A percentile compares a stretch with the other conserved stretches of the same genome.
phyloP scores from a whole-genome alignment of 1,140 invertebrate genomes.

The Caerostris darwini region DNA sequence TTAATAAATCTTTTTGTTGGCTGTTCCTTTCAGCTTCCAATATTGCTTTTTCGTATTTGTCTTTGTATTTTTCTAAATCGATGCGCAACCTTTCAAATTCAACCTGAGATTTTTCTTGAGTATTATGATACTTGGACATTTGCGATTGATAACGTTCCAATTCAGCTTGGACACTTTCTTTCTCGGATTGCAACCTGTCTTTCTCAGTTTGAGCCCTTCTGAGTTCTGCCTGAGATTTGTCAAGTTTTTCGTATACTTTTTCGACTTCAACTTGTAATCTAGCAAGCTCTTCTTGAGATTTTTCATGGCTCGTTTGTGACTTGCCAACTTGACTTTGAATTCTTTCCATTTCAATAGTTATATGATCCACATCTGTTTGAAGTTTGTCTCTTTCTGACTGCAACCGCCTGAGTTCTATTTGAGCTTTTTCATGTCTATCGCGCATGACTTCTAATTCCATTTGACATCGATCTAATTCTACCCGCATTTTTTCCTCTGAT shows the following conservation, averaged over 20 bases:
- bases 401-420: slow-evolving; percentile 90
- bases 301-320: slow-evolving; percentile 90
- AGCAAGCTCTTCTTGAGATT: slow-evolving; percentile 92
- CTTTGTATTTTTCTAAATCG: slow-evolving; percentile 92
- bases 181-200: slow-evolving; percentile 87
- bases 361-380: slow-evolving; percentile 90
- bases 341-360: slow-evolving; percentile 87
- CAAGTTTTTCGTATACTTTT: slow-evolving; percentile 94
- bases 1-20: slow-evolving; percentile 83
- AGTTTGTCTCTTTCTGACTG: slow-evolving; percentile 93
- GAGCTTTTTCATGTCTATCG: slow-evolving; percentile 93
- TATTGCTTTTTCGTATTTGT: slow-evolving; percentile 91
- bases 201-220: slow-evolving; percentile 90
- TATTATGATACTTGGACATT: slow-evolving; percentile 87
- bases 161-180: slow-evolving; percentile 89
- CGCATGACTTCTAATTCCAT: slow-evolving; percentile 92
- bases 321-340: slow-evolving; percentile 90
- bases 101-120: slow-evolving; percentile 90
- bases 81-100: slow-evolving; percentile 91
- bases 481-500: slow-evolving; percentile 95
- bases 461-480: slow-evolving; percentile 90
- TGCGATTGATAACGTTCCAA: slow-evolving; percentile 90
- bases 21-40: slow-evolving; percentile 89
- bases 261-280: slow-evolving; percentile 93
- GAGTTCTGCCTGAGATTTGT: slow-evolving; percentile 90